Evolutionary conservation across 2,797 vertebrate species (phyloP), one percentile per base, ranked within the genome.

Genomic region (Synaphobranchus kaupii): DNA sequence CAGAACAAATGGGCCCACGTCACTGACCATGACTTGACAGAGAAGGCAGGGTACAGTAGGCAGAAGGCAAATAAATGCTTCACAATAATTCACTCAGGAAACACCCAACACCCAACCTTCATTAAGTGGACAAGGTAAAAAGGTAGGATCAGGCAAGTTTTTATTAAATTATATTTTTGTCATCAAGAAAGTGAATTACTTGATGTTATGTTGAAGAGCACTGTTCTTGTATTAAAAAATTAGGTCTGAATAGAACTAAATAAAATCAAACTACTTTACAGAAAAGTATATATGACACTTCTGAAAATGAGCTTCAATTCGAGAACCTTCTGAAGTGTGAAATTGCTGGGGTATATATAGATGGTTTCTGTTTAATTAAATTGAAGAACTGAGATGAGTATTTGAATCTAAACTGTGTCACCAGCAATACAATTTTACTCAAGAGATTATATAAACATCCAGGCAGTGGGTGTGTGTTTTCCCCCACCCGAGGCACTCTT

Each of bases 391-490:
- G 22, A 47, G 22, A 25, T 80, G 20, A 48, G 47, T 50, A 50
- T 81, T 81, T 81, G 34, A 85, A 44, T 44, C 31, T 31, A 78
- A 80, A 85, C 56, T 85, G 25, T 87, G 82, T 63, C 50, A 71
- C 44, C 28, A 83, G 63, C 20, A 34, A 83, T 52, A 50, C 34
- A 58, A 56, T 52, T 71, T 83, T 80, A 82, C 47, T 17, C 58
- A 56, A 44, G 31, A 28, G 47, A 17, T 13, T 68, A 80, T 15
- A 87, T 83, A 81, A 50, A 25, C 54, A 52, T 58, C 76, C 83
- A 84, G 48, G 44, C 34, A 63, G n/a, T 66, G 22, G 17, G 76
- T 81, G 68, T 85, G 25, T 80, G 17, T 76, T 54, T 54, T 71
- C 31, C 56, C n/a, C 66, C 87, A 52, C 20, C 20, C 48, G 22